These are phyloP conservation scores for Microctonus hyperodae DNA, from an alignment of 2,888 invertebrate genomes.

Conservation along the genomic window DNA sequence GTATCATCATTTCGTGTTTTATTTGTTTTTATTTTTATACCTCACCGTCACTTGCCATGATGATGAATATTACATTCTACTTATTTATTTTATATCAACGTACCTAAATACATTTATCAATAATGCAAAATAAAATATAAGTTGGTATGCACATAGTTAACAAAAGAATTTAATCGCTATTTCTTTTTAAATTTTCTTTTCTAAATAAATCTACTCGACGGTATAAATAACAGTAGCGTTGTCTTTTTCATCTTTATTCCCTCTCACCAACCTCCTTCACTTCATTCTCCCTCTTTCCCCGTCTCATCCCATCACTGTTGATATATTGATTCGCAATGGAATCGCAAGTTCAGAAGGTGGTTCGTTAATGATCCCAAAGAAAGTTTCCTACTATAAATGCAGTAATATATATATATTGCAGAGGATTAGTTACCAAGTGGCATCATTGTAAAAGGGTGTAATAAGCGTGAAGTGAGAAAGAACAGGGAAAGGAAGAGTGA, in stretches of 20 bases:
- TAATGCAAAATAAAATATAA: no score
- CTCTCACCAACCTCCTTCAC: neutral
- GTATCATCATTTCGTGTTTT: no score
- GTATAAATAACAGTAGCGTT: conserved; percentile 46
- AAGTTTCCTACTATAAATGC: conserved; percentile 10
- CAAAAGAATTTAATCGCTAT: conserved; percentile 42
- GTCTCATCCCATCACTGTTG: conserved; percentile 1
- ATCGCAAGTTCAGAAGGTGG: conserved; percentile 20
- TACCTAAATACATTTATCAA: no score
- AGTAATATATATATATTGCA: neutral
- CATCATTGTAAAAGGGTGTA: conserved; percentile 20
- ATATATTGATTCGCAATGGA: conserved; percentile 30
- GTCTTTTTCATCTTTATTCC: neutral
- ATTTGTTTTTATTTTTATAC: no score
- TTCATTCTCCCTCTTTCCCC: neutral
- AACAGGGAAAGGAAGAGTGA: neutral
- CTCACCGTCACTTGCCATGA: no score
- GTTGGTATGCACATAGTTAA: neutral
- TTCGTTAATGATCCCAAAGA: conserved; percentile 27
- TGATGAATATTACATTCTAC: neutral
- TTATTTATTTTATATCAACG: no score
- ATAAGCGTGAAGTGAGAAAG: neutral
- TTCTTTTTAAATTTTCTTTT: conserved; percentile 39
- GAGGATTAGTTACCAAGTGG: conserved; percentile 30
- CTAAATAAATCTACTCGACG: conserved; percentile 46